Conservation (phyloP, 2,888 invertebrate species). For the Drosophila tripunctata region DNA sequence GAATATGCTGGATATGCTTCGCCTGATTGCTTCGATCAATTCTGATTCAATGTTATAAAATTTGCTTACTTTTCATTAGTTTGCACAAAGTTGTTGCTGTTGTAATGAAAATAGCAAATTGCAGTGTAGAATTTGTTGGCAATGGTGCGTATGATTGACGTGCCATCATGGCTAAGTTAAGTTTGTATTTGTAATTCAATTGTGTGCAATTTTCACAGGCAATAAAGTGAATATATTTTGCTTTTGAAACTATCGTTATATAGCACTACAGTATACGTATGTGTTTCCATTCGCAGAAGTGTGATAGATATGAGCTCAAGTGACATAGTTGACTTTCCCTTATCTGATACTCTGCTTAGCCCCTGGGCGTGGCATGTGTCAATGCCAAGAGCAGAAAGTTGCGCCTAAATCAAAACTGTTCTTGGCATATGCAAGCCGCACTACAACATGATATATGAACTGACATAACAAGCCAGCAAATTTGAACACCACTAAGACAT, state of each 20-base stretch:
- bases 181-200: conserved; percentile 34
- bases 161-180: conserved; percentile 7
- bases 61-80: conserved; percentile 49
- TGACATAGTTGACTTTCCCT: conserved; percentile 11
- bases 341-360: conserved; percentile 33
- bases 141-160: conserved; percentile 55
- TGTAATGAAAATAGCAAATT: conserved; percentile 16
- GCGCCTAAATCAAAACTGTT: conserved; percentile 33
- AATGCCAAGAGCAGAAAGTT: conserved; percentile 58
- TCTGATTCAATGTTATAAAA: conserved; percentile 10
- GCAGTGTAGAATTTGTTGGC: no score
- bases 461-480: conserved; percentile 34
- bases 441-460: conserved; percentile 49
- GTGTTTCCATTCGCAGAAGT: conserved; percentile 46
- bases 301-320: conserved; percentile 52
- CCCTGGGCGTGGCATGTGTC: conserved; percentile 64
- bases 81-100: conserved; percentile 8
- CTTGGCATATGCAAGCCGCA: conserved; percentile 45
- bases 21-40: background rate
- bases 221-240: conserved; percentile 32
- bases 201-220: conserved; percentile 35
- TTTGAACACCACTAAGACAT: conserved; percentile 32
- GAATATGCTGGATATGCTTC: conserved; percentile 11
- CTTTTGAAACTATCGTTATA: conserved; percentile 27
- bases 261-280: conserved; percentile 26